phyloP scores from a whole-genome alignment of 2,888 invertebrate species.

The Tetragnatha montana region DNA sequence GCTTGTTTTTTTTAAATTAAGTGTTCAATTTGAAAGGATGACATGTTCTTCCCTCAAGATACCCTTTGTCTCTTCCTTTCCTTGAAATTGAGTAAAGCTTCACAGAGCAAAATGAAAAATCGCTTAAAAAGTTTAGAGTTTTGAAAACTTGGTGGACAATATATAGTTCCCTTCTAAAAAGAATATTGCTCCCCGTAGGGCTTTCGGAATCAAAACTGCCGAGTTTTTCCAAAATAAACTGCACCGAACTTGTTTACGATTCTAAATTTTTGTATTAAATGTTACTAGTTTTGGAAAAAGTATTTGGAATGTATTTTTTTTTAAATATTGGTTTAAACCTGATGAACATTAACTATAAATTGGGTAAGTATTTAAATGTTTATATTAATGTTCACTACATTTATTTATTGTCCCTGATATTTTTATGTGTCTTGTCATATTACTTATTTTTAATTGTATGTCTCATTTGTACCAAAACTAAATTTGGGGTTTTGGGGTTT shows the following conservation, averaged over 20 bases:
- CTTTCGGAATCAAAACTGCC: conserved; percentile 1
- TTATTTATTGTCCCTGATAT: too few species aligned
- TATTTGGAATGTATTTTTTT: neutral
- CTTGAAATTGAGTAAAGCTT: conserved; percentile 18
- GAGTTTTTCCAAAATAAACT: conserved; percentile 11
- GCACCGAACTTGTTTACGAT: conserved; percentile 10
- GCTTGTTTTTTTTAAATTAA: neutral
- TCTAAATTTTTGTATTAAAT: conserved; percentile 6
- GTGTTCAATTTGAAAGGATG: conserved; percentile 8
- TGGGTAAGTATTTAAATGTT: too few species aligned
- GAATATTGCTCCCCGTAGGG: conserved; percentile 22
- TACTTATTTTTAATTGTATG: too few species aligned
- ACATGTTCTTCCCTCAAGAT: neutral
- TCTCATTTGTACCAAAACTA: too few species aligned
- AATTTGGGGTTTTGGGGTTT: too few species aligned
- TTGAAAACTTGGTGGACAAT: conserved; percentile 26
- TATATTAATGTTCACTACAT: too few species aligned
- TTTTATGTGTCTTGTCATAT: too few species aligned
- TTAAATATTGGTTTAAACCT: too few species aligned
- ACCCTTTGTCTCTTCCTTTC: neutral
- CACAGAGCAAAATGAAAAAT: conserved; percentile 2
- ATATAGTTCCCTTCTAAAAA: conserved; percentile 19
- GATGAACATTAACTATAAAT: too few species aligned
- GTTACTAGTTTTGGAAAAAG: neutral
- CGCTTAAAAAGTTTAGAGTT: conserved; percentile 9